Percentiles rank a stretch among this genome's conserved stretches.
Evolutionary conservation across 1,140 invertebrate species (phyloP).

Genomic region (Bombyx mandarina): DNA sequence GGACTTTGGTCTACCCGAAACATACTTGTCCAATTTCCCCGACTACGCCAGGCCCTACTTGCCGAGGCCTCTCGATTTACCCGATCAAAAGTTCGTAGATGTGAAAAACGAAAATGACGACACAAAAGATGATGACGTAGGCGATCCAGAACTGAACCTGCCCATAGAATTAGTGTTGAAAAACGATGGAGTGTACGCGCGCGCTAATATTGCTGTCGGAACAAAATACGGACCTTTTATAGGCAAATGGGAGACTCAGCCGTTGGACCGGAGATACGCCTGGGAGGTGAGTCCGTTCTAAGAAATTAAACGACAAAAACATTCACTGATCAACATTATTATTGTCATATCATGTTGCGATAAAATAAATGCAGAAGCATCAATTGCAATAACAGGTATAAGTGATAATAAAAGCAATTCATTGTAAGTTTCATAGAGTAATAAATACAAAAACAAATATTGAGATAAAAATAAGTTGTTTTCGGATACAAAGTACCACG

Average conservation of each 20-base stretch:
- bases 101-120: conserved; percentile 40
- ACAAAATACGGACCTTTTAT: conserved; percentile 80
- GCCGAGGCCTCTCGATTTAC: conserved; percentile 36
- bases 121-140: conserved; percentile 32
- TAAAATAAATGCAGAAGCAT: too few species aligned
- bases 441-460: too few species aligned
- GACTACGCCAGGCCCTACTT: conserved; percentile 41
- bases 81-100: conserved; percentile 39
- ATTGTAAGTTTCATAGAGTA: too few species aligned
- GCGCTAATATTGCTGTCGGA: conserved; percentile 71
- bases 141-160: conserved; percentile 32
- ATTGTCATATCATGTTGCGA: too few species aligned
- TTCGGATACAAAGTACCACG: too few species aligned
- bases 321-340: too few species aligned
- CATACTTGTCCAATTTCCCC: conserved; percentile 44
- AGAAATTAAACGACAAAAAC: not conserved
- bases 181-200: conserved; percentile 71
- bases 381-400: too few species aligned
- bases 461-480: too few species aligned
- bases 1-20: conserved; percentile 49
- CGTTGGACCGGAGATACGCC: conserved; percentile 75
- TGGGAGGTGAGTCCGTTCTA: conserved; percentile 78
- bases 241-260: conserved; percentile 77
- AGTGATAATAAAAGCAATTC: too few species aligned
- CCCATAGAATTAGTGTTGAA: conserved; percentile 65